Base-by-base conservation (phyloP, 2,113 vertebrate genomes). In the Rhinolophus sinicus region DNA sequence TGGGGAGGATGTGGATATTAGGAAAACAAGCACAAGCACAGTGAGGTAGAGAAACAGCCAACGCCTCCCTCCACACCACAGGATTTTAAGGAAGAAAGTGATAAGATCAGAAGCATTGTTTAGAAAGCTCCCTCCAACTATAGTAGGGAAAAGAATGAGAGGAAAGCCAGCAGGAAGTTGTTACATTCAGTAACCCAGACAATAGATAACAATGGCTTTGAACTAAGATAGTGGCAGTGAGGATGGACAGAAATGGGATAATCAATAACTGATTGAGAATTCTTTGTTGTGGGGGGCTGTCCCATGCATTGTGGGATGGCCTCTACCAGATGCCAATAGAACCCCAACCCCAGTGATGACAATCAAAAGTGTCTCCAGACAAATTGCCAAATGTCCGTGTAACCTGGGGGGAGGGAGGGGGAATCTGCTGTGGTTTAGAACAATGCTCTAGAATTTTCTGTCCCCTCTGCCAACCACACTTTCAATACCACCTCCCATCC, bases 361-460 rank as follows among this genome's bases (percentile, higher is more conserved):
- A 76, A 28, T 73, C 26, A 77, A 73, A 76, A 62, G 21, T 38
- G 38, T 86, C 38, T 72, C 54, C 7, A 80, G 16, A 54, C 11
- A 75, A 62, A 75, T 69, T 97, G 54, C 6, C 75, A 78, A 93
- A 69, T 30, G 4, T 82, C 47, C 14, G n/a, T 76, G 9, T 93
- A 65, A 72, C n/a, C 35, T 65, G 26, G 52, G 22, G 8, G 1
- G 2, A 40, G 28, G 19, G 13, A 21, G 52, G 9, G 11, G 12
- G 58, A 93, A 76, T 86, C 24, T 67, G 14, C 47, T 64, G 35
- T 38, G 22, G 40, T 78, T 96, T 33, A 95, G 56, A 87, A 92
- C 18, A 18, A 35, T 13, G 19, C 24, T 96, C 47, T 67, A 94
- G 77, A 96, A 38, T 67, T 88, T 86, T 88, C 72, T 93, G 28